phyloP scores from a whole-genome alignment of 2,888 invertebrate species.

The Tanypteryx hageni region DNA sequence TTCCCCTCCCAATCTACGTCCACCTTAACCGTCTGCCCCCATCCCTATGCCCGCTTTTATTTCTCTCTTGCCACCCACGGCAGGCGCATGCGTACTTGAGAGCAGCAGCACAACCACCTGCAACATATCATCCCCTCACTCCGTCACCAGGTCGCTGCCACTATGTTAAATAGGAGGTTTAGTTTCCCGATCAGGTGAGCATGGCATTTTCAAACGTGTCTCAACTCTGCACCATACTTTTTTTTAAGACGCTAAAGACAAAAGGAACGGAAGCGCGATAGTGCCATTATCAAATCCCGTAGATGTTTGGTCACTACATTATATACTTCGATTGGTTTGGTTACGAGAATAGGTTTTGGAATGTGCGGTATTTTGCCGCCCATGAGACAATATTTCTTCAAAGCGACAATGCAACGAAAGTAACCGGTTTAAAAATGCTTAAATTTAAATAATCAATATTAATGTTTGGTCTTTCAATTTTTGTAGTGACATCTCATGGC shows the following conservation, averaged over 20 bases:
- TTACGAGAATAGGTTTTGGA: neutral
- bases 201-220: conserved; percentile 38
- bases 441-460: too few species aligned
- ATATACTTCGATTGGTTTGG: neutral
- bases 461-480: too few species aligned
- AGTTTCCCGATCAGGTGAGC: conserved; percentile 63
- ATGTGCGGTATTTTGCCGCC: neutral
- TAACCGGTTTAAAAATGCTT: too few species aligned
- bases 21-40: neutral
- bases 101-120: conserved; percentile 61
- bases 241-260: neutral
- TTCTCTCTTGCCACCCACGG: conserved; percentile 37
- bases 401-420: too few species aligned
- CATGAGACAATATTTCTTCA: too few species aligned
- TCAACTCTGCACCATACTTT: conserved; percentile 34
- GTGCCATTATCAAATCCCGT: neutral
- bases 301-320: neutral
- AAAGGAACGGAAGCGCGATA: conserved; percentile 15
- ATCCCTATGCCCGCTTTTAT: conserved; percentile 25
- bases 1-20: neutral
- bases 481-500: too few species aligned
- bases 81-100: conserved; percentile 60
- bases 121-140: conserved; percentile 48
- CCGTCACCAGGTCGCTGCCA: conserved; percentile 53
- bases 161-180: conserved; percentile 63